Evolutionary conservation across 2,797 vertebrate species (phyloP), one percentile per base, ranked within the genome.

Genomic region (Carcharodon carcharias): DNA sequence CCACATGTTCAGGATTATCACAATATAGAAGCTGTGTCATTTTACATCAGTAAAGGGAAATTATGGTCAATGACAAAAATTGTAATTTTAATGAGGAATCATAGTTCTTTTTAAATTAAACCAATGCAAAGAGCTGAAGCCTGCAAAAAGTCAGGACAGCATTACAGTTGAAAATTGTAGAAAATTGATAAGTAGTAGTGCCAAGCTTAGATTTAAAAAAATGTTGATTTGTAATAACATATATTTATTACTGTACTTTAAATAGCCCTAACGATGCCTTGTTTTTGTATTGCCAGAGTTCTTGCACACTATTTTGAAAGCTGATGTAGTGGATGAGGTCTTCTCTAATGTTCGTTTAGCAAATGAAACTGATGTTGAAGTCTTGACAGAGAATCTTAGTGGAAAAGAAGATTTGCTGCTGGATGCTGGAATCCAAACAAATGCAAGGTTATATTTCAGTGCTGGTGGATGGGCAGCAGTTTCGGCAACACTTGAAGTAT

Each of bases 391-490:
- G 67, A 95, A 95, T 31, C 69, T 95, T 18, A 95, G 67, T 73
- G 94, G 94, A 50, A 95, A 95, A 73, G 69, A 73, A 56, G 67
- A 50, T 21, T 50, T 95, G 40, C 67, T 95, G 14, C 50, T 95
- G 26, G 50, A 95, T 73, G 50, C 94, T 56, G 65, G 67, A 71
- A 77, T 95, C 69, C 94, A 95, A 50, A 21, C 94, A 31, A 95
- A 77, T 73, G 94, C 69, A 50, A 71, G 50, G 50, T 56, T 77
- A 50, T 77, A 95, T 56, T 95, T 95, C 69, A 95, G 69, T 56
- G 50, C 94, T 54, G 94, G 45, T 73, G 94, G 94, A 71, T 95
- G 94, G 94, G 94, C 94, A 54, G 94, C 94, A 35, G 67, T 95
- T 31, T 65, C 67, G 26, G 94, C 94, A 71, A 95, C 94, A 73